Evolutionary conservation across 2,113 vertebrate genomes (phyloP).

Genomic region (Xiphophorus hellerii): DNA sequence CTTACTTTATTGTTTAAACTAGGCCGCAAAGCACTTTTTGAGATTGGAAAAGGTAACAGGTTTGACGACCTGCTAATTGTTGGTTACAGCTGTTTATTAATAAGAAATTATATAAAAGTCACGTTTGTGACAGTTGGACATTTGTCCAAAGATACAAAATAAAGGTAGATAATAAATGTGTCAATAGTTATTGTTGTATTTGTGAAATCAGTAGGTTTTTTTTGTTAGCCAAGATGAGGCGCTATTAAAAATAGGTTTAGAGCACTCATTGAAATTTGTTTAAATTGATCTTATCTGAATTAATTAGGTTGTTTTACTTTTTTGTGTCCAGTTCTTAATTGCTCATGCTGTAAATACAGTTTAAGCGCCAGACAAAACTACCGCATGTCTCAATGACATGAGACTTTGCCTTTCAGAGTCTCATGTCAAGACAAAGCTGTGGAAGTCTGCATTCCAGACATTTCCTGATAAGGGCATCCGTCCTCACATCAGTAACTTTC

Average conservation of each 20-base stretch:
- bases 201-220: not conserved
- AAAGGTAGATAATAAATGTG: not conserved
- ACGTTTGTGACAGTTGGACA: no score
- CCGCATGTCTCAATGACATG: no score
- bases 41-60: not conserved
- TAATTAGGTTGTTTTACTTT: not conserved
- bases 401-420: not conserved
- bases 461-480: constrained; percentile 68
- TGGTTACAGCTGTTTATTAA: not conserved
- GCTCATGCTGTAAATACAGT: no score
- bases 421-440: not conserved
- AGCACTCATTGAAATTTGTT: not conserved
- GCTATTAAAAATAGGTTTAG: not conserved
- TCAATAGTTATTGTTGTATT: not conserved
- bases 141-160: not conserved
- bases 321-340: not conserved
- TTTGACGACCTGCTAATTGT: not conserved
- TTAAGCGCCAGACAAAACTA: no score
- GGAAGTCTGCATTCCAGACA: constrained; percentile 2
- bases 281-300: not conserved
- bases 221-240: not conserved
- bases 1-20: not conserved
- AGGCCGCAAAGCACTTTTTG: constrained; percentile 42
- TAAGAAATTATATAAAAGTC: not conserved
- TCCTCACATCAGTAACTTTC: constrained; percentile 66